Percentiles rank a stretch among this genome's conserved stretches.
phyloP scores from a whole-genome alignment of 2,113 vertebrate species.

The Opisthocomus hoazin region DNA sequence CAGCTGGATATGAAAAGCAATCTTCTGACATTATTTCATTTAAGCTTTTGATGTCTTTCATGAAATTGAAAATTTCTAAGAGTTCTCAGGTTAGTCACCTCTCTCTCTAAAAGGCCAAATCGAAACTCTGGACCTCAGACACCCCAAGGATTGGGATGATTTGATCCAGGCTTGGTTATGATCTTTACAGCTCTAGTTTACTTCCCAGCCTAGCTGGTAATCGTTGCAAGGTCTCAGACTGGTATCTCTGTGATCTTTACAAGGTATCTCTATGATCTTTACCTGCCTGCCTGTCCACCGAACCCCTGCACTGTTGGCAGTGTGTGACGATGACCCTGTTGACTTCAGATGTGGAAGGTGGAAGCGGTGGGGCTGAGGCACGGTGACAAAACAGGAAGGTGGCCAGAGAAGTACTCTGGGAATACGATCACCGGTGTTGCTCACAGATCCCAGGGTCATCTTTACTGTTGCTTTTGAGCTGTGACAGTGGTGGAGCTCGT shows the following conservation, averaged over 20 bases:
- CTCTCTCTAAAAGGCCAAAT: background rate
- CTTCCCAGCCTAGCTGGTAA: background rate
- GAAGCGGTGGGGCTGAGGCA: background rate
- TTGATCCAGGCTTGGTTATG: background rate
- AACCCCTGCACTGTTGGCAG: rapidly evolving
- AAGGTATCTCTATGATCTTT: background rate
- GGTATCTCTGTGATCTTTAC: background rate
- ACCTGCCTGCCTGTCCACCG: background rate
- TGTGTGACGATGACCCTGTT: background rate
- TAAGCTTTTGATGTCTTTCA: background rate
- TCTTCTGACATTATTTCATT: background rate
- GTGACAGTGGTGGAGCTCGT: rapidly evolving
- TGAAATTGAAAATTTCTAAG: background rate
- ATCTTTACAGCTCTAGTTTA: background rate
- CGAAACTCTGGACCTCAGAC: background rate
- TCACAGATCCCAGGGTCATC: background rate
- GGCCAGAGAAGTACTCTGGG: background rate
- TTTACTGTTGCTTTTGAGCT: background rate
- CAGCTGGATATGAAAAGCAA: background rate
- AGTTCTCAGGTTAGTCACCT: background rate
- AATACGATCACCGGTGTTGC: rapidly evolving
- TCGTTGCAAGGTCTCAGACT: background rate
- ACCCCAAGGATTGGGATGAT: background rate
- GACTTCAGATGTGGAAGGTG: background rate
- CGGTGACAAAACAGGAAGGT: background rate